Evolutionary conservation across 2,888 invertebrate genomes (phyloP).

Genomic region (Sinohyriopsis cumingii): DNA sequence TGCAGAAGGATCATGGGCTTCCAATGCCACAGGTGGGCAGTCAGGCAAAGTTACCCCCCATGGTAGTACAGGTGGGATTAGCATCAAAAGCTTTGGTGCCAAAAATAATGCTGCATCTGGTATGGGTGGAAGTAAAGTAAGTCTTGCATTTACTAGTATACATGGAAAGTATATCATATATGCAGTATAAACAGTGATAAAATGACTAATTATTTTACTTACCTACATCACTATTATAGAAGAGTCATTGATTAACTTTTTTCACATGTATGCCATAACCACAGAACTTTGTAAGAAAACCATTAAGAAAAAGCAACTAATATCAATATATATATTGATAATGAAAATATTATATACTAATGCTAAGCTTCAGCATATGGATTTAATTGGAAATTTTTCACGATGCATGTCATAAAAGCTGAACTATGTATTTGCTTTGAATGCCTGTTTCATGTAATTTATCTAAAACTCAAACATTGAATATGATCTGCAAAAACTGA

Average conservation of each 20-base stretch:
- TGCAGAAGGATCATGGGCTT: slow-evolving; percentile 39
- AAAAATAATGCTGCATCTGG: slow-evolving; percentile 34
- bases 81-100: slow-evolving; percentile 34
- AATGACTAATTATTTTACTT: background rate
- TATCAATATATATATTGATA: no score
- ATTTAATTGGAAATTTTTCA: no score
- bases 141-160: slow-evolving; percentile 4
- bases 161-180: background rate
- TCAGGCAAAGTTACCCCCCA: slow-evolving; percentile 49
- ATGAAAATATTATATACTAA: no score
- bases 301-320: no score
- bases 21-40: slow-evolving; percentile 15
- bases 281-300: no score
- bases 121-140: slow-evolving; percentile 60
- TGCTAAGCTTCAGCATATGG: no score
- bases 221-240: background rate
- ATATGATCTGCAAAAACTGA: no score
- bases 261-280: no score
- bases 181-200: background rate
- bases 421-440: no score
- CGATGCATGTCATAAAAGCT: no score
- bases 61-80: slow-evolving; percentile 42
- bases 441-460: no score
- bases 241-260: background rate
- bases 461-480: no score